Conservation (phyloP, 2,113 vertebrate species). For the Chaenogobius annularis region DNA sequence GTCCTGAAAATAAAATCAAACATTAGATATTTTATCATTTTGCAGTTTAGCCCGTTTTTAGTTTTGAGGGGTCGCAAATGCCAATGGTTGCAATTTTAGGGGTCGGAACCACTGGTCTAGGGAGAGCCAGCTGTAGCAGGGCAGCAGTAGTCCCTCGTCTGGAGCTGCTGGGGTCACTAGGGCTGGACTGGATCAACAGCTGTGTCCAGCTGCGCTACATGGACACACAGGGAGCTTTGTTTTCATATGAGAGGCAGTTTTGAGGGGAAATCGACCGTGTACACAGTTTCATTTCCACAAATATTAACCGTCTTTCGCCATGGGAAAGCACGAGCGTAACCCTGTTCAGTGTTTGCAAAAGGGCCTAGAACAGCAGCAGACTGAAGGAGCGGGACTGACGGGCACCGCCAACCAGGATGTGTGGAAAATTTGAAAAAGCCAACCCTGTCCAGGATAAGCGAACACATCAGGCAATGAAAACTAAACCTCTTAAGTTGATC, state of each 20-base stretch:
- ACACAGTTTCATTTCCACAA: constrained; percentile 48
- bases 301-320: constrained; percentile 38
- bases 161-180: constrained; percentile 17
- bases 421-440: constrained; percentile 59
- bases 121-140: background rate
- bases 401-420: constrained; percentile 57
- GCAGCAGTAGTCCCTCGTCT: constrained; percentile 1
- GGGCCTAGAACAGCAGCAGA: constrained; percentile 23
- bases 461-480: background rate
- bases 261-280: constrained; percentile 23
- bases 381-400: constrained; percentile 20
- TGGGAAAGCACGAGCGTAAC: background rate
- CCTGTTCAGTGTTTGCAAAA: constrained; percentile 23
- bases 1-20: too few relatives aligned
- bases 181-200: constrained; percentile 53
- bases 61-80: too few relatives aligned
- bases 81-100: too few relatives aligned
- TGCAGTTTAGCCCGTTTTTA: too few relatives aligned
- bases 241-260: constrained; percentile 32
- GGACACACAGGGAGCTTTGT: constrained; percentile 72
- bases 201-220: constrained; percentile 65
- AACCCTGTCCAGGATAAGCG: constrained; percentile 27
- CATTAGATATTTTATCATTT: too few relatives aligned
- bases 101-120: too few relatives aligned
- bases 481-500: background rate